A percentile compares a stretch with the other conserved stretches of the same genome.
Conservation (phyloP, 2,888 invertebrate species). For the Galeopsomyia nigrocyanea region DNA sequence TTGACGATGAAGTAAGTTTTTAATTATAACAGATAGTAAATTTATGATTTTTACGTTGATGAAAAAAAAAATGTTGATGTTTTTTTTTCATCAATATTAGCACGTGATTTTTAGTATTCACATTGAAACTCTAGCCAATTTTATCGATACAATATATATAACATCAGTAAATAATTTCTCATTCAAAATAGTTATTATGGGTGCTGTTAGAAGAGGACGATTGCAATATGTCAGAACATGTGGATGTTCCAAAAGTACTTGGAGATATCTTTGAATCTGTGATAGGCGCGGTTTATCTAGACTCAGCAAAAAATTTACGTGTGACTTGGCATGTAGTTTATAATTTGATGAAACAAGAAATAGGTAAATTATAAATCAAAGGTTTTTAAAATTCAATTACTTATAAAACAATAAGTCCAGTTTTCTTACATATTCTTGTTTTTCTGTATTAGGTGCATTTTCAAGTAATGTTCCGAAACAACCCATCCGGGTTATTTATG, state of each 20-base stretch:
- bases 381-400: background rate
- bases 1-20: conserved; percentile 76
- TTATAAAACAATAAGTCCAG: no score
- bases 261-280: conserved; percentile 96
- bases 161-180: no score
- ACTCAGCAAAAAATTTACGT: conserved; percentile 80
- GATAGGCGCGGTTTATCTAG: conserved; percentile 85
- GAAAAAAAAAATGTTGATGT: no score
- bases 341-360: conserved; percentile 87
- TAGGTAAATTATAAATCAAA: conserved; percentile 72
- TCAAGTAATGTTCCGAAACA: conserved; percentile 88
- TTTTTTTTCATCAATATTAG: no score
- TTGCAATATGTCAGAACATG: conserved; percentile 77
- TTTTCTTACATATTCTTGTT: no score
- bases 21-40: no score
- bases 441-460: conserved; percentile 79
- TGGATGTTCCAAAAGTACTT: conserved; percentile 92
- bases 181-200: conserved; percentile 68
- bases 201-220: conserved; percentile 77
- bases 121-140: no score
- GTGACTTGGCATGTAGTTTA: conserved; percentile 87
- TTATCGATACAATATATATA: no score
- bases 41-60: no score
- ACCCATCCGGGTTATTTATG: conserved; percentile 86
- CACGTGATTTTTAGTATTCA: no score